Conservation (phyloP, 2,797 vertebrate species). For the Trichosurus vulpecula region DNA sequence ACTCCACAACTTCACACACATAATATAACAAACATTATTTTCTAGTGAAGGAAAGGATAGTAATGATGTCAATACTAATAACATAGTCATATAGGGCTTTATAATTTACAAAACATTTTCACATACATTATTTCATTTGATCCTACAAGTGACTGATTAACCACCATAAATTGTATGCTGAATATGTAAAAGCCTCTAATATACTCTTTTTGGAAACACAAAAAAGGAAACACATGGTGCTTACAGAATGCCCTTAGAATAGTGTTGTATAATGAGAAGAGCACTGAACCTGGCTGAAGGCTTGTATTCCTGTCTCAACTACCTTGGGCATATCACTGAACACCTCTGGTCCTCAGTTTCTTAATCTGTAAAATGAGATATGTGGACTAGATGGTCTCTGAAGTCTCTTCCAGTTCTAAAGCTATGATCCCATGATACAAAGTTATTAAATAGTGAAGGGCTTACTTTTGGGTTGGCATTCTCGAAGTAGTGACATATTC, state of each 20-base stretch:
- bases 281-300: background rate
- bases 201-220: background rate
- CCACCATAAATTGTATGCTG: background rate
- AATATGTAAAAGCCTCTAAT: background rate
- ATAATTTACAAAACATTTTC: background rate
- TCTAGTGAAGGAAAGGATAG: background rate
- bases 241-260: background rate
- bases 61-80: background rate
- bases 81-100: background rate
- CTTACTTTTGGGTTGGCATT: background rate
- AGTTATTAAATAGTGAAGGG: background rate
- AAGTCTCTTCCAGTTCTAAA: background rate
- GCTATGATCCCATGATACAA: background rate
- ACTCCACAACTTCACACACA: background rate
- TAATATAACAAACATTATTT: background rate
- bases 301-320: background rate
- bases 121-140: background rate
- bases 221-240: background rate
- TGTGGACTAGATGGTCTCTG: background rate
- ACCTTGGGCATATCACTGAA: background rate
- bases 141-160: background rate
- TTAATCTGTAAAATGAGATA: background rate
- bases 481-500: background rate
- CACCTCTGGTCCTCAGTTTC: background rate
- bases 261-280: background rate